Percentiles rank a stretch among this genome's conserved stretches.
Evolutionary conservation across 2,797 vertebrate genomes (phyloP).

Genomic region (Eupleurogrammus muticus): DNA sequence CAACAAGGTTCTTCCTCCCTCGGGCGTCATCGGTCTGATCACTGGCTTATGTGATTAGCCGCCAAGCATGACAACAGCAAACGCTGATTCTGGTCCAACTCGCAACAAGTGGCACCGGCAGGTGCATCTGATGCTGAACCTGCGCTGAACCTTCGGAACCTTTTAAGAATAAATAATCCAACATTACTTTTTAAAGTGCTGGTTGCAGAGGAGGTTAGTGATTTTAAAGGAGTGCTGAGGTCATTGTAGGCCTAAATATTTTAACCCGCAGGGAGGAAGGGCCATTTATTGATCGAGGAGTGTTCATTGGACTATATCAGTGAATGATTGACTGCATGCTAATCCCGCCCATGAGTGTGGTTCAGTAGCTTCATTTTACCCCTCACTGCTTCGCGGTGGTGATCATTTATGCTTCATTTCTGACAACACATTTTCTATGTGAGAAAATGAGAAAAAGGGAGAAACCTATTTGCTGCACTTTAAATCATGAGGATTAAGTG

Average conservation of each 20-base stretch:
- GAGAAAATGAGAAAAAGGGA: conserved; percentile 69
- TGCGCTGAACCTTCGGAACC: background rate
- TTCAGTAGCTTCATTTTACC: conserved; percentile 80
- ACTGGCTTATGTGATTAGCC: no score
- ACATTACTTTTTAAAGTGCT: conserved; percentile 37
- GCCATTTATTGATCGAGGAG: conserved; percentile 76
- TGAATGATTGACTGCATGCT: conserved; percentile 81
- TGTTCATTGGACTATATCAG: conserved; percentile 78
- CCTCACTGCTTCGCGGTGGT: conserved; percentile 70
- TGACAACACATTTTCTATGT: conserved; percentile 74
- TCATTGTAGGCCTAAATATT: conserved; percentile 66
- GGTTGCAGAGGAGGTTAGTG: conserved; percentile 32
- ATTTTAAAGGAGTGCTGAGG: conserved; percentile 51
- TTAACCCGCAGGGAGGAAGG: conserved; percentile 64
- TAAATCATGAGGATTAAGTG: conserved; percentile 79
- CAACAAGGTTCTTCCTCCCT: no score
- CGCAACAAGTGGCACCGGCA: background rate
- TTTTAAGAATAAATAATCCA: conserved; percentile 53
- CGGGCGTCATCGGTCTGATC: no score
- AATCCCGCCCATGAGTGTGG: conserved; percentile 75
- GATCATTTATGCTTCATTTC: conserved; percentile 82
- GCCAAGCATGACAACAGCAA: no score
- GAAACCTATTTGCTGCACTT: conserved; percentile 76
- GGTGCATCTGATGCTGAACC: background rate
- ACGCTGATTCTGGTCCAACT: no score